Evolutionary conservation across 2,888 invertebrate species (phyloP).

Genomic region (Escarpia spicata): DNA sequence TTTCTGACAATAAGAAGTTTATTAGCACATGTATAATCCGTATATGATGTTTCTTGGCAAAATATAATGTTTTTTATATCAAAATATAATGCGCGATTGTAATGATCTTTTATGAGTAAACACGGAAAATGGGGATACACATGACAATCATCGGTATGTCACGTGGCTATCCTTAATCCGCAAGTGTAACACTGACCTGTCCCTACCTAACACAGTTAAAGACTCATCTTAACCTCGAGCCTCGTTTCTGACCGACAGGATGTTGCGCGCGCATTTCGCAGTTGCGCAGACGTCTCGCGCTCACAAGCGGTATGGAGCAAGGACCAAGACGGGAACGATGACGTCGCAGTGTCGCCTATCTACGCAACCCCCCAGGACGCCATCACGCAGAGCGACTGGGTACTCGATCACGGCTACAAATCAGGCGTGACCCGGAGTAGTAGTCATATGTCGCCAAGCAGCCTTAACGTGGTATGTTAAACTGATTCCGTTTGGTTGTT

Average conservation of each 20-base stretch:
- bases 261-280: slow-evolving; percentile 6
- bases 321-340: background rate
- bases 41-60: no score
- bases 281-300: background rate
- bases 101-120: no score
- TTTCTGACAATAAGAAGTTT: no score
- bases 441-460: background rate
- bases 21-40: no score
- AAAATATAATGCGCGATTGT: no score
- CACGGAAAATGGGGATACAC: no score
- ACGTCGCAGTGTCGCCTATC: background rate
- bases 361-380: background rate
- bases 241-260: background rate
- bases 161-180: no score
- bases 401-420: background rate
- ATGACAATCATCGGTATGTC: no score
- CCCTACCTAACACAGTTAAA: background rate
- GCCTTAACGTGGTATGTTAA: background rate
- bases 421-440: background rate
- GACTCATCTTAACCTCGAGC: background rate
- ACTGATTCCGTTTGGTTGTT: background rate
- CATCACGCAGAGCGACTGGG: slow-evolving; percentile 13
- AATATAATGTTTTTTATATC: no score
- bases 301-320: background rate
- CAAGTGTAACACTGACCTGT: no score